Evolutionary conservation across 2,113 vertebrate genomes (phyloP).

Genomic region (Nothoprocta perdicaria): DNA sequence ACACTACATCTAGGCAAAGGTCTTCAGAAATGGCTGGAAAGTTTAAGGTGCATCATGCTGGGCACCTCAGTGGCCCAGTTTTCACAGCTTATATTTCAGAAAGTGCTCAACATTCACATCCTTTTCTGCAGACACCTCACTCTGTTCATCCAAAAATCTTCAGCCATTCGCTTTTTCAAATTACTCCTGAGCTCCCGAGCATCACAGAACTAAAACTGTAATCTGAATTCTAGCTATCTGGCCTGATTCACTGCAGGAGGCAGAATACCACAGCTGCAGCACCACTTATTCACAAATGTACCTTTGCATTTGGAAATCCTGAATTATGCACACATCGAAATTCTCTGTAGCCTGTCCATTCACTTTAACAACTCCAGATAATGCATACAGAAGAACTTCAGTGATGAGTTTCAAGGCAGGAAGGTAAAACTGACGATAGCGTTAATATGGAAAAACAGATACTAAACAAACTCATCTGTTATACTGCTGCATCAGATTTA

Average conservation of each 20-base stretch:
- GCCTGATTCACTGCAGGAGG: neutral
- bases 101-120: slow-evolving; percentile 29
- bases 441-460: neutral
- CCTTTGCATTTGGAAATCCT: neutral
- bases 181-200: neutral
- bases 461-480: neutral
- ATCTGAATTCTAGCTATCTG: neutral
- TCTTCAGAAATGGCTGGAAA: slow-evolving; percentile 1
- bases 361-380: neutral
- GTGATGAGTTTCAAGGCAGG: neutral
- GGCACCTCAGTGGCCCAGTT: neutral
- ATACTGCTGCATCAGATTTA: neutral
- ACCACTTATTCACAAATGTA: neutral
- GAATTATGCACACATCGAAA: neutral
- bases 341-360: neutral
- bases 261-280: neutral
- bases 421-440: neutral
- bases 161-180: neutral
- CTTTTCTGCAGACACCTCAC: neutral
- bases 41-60: slow-evolving; percentile 27
- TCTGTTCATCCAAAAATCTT: neutral
- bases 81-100: slow-evolving; percentile 58
- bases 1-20: neutral
- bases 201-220: neutral
- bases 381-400: neutral